Base-by-base conservation (phyloP, 2,888 invertebrate genomes). In the Cenopis cana region DNA sequence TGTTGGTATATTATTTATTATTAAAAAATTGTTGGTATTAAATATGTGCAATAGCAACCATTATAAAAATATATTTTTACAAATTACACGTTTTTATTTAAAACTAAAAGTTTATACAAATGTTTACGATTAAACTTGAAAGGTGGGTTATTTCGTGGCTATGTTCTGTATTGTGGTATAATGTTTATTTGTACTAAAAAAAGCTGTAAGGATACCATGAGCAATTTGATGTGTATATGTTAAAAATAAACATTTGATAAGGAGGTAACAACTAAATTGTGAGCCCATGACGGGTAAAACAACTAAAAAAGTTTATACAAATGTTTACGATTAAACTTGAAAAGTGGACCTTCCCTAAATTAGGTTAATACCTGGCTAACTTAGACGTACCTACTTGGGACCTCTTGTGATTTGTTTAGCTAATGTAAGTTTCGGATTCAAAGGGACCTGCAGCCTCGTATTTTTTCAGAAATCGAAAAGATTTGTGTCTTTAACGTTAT, bases 291-390 rank as follows among this genome's bases (percentile, higher is more conserved):
- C 29, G 29, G 41, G 61, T 61, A 12, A 60, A 62, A 56, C 33
- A 18, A 50, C 55, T 67, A 60, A 62, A 41, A 73, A 71, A 74
- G 69, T 69, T 57, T 20, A 18, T 69, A 56, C 70, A 70, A 59
- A 70, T 65, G 57, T 67, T 60, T 65, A 60, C 56, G 71, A 52
- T 69, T 67, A 33, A 68, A 68, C 60, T 68, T 61, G 33, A 60
- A 78, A 80, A 79, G 77, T 77, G 75, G 76, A 65, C 69, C 66
- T 77, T 68, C 69, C 33, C 54, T 72, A 72, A 78, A 76, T 77
- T 73, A 74, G 72, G 68, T 76, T 78, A 77, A 83, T 81, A 82
- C 76, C 79, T 79, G 74, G 76, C 77, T 80, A 83, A 83, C 77
- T 83, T 77, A 76, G 75, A 69, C 73, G 60, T 20, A 50, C 50